Base-by-base conservation (phyloP, 2,888 invertebrate species). In the Caenorhabditis zanzibari region DNA sequence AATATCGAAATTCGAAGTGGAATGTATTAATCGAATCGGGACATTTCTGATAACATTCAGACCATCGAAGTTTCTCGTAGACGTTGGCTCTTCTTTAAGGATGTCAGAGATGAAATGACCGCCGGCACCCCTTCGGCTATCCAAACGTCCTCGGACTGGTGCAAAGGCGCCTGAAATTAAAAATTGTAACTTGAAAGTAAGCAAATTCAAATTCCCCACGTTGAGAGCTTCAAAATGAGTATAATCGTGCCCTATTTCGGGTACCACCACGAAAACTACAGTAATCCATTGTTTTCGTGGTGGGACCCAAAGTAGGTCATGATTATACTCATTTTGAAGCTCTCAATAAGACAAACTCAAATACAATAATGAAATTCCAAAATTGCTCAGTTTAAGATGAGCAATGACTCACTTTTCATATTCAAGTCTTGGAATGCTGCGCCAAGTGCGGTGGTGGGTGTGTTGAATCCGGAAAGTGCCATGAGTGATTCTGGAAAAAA, bases 391-490 rank as follows among this genome's bases (percentile, higher is more conserved):
- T n/a, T n/a, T n/a, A n/a, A n/a, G n/a, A n/a, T n/a, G n/a, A n/a
- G n/a, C n/a, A n/a, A n/a, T 26, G 12, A 61, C 66, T 49, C 41
- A 86, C 87, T 87, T 63, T 85, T 87, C 81, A 89, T 82, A 26
- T 83, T 79, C 63, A 89, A 49, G 64, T 84, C 87, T 35, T 87
- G 81, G 24, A 89, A 79, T 0, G 87, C 89, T 10, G 82, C 86
- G 26, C 89, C 89, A 1, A 89, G 77, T 0, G 87, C 86, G 6
- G 89, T 88, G 0, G 88, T 87, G 19, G 89, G 89, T 26, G 89
- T 89, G 72, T 87, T 87, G 81, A 88, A 88, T 10, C 88, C 88
- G 52, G 86, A 85, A 22, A 83, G 68, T n/a, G 85, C 81, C 16
- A 81, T 54, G n/a, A 87, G 64, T 9, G 81, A 54, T 49, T 82